Percentiles rank a stretch among this genome's conserved stretches.
Conservation (phyloP, 2,797 vertebrate species). For the Anas capensis region DNA sequence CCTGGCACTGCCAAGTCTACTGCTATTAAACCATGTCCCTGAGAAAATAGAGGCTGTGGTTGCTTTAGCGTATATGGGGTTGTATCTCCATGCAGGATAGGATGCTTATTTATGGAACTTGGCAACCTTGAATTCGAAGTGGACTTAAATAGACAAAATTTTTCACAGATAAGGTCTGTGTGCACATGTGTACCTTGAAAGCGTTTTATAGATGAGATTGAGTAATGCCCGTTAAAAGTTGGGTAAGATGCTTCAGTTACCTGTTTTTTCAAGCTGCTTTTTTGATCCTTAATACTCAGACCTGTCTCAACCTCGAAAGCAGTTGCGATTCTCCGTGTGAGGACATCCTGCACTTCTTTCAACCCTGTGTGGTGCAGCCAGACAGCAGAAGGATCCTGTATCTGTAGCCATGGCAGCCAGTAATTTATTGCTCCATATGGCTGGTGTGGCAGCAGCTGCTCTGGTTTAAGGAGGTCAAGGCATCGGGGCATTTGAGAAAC, state of each 20-base stretch:
- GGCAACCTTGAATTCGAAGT: background rate
- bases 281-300: background rate
- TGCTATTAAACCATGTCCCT: no score
- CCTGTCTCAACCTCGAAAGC: background rate
- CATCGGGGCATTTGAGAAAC: slow-evolving; percentile 44
- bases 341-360: background rate
- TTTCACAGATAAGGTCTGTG: background rate
- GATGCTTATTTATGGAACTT: background rate
- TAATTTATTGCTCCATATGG: slow-evolving; percentile 75
- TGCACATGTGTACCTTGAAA: background rate
- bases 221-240: background rate
- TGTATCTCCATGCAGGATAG: background rate
- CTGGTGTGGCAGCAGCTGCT: slow-evolving; percentile 73
- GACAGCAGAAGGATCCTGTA: slow-evolving; percentile 59
- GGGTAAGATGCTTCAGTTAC: background rate
- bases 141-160: background rate
- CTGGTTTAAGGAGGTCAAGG: slow-evolving; percentile 63
- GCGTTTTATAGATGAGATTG: background rate
- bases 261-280: background rate
- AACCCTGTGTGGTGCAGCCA: slow-evolving; percentile 31
- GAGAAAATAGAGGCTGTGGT: background rate
- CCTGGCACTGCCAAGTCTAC: no score
- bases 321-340: background rate
- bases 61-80: background rate
- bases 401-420: slow-evolving; percentile 73